Percentiles rank a stretch among this genome's conserved stretches.
These are phyloP conservation scores for Emydoidea blandingii DNA, from an alignment of 2,797 vertebrate species.

Conservation along the genomic window DNA sequence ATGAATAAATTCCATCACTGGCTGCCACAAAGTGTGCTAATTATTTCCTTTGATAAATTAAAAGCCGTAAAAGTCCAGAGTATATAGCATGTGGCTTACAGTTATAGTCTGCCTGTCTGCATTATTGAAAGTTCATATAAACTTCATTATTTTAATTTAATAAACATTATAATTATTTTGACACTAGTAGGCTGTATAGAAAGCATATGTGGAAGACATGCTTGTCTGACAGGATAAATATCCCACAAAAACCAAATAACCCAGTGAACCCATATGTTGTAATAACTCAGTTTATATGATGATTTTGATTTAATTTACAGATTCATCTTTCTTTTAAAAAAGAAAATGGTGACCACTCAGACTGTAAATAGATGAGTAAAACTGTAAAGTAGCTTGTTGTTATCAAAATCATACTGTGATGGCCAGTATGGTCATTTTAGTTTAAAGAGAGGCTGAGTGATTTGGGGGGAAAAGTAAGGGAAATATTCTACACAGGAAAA, in stretches of 20 bases:
- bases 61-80: slow-evolving; percentile 84
- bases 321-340: background rate
- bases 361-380: background rate
- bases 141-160: slow-evolving; percentile 80
- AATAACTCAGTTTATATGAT: background rate
- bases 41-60: slow-evolving; percentile 92
- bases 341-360: background rate
- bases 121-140: slow-evolving; percentile 80
- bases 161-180: slow-evolving; percentile 75
- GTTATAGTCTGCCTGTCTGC: slow-evolving; percentile 82
- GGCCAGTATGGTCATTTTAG: accelerated
- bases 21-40: slow-evolving; percentile 88
- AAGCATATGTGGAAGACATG: slow-evolving; percentile 67
- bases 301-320: background rate
- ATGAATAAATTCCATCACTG: slow-evolving; percentile 90
- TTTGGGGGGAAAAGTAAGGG: background rate
- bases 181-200: slow-evolving; percentile 63
- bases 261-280: background rate
- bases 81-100: slow-evolving; percentile 82
- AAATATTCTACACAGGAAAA: background rate
- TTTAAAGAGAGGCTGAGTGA: background rate
- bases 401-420: background rate
- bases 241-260: slow-evolving; percentile 17
- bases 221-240: slow-evolving; percentile 58
- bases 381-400: background rate